Evolutionary conservation across 2,113 vertebrate species (phyloP).

Genomic region (Sterna hirundo): DNA sequence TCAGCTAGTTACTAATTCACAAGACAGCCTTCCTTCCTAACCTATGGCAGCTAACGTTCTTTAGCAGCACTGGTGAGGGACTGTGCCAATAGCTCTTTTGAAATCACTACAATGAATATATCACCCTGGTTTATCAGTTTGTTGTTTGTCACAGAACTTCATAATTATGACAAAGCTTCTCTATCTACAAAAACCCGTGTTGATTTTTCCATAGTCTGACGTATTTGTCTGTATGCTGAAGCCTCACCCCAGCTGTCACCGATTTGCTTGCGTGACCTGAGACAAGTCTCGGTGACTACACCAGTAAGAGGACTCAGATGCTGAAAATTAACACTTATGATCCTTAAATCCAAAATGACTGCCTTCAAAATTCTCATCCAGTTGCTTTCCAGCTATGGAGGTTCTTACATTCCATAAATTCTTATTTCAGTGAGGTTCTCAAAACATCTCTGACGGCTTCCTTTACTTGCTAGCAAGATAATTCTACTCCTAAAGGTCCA

Average conservation of each 20-base stretch:
- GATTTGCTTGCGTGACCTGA: background rate
- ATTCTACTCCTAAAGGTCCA: background rate
- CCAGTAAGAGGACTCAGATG: background rate
- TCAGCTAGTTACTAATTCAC: background rate
- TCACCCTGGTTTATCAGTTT: slow-evolving; percentile 3
- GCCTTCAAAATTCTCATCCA: background rate
- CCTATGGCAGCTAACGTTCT: background rate
- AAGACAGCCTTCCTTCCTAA: background rate
- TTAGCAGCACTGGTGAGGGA: background rate
- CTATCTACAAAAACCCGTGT: background rate
- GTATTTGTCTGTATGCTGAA: background rate
- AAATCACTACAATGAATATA: background rate
- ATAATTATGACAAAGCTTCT: background rate
- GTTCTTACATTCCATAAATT: background rate
- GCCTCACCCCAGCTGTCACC: background rate
- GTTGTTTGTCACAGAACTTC: background rate
- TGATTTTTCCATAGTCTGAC: slow-evolving; percentile 22
- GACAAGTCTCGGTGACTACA: background rate
- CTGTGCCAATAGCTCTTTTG: background rate
- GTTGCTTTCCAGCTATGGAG: background rate
- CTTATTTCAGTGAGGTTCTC: background rate
- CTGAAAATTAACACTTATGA: background rate
- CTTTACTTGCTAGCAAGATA: background rate
- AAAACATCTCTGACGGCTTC: background rate
- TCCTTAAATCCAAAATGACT: background rate